Conservation (phyloP, 2,888 invertebrate genomes). For the Oxycera nigricornis region DNA sequence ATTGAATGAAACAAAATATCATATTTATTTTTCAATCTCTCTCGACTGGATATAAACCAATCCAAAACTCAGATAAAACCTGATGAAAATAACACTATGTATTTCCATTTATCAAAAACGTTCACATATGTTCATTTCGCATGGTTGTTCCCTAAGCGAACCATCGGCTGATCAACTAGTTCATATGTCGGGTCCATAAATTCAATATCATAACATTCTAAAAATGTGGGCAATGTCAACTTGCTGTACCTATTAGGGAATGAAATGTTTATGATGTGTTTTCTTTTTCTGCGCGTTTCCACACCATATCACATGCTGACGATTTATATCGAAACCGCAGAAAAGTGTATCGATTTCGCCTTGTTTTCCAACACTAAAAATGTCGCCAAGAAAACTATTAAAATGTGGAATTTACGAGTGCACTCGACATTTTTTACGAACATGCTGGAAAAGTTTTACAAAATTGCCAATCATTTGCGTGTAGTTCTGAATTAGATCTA, state of each 20-base stretch:
- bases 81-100: too few relatives aligned
- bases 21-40: too few relatives aligned
- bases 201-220: conserved; percentile 11
- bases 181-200: conserved; percentile 22
- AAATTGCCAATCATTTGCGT: too few relatives aligned
- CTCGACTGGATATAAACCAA: too few relatives aligned
- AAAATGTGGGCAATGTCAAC: conserved; percentile 21
- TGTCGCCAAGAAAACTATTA: background rate
- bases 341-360: conserved; percentile 13
- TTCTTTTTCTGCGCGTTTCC: conserved; percentile 8
- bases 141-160: too few relatives aligned
- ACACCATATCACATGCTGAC: conserved; percentile 5
- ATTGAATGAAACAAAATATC: too few relatives aligned
- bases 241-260: conserved; percentile 24
- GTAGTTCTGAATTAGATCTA: background rate
- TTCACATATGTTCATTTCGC: too few relatives aligned
- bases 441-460: background rate
- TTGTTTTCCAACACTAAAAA: background rate
- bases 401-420: conserved; percentile 5
- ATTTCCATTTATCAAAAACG: too few relatives aligned
- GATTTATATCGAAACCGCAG: background rate
- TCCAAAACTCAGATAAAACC: too few relatives aligned
- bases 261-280: conserved; percentile 9
- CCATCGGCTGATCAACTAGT: background rate
- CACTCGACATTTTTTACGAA: background rate